Percentiles rank a stretch among this genome's conserved stretches.
Evolutionary conservation across 2,888 invertebrate genomes (phyloP).

Genomic region (Drosophila anceps): DNA sequence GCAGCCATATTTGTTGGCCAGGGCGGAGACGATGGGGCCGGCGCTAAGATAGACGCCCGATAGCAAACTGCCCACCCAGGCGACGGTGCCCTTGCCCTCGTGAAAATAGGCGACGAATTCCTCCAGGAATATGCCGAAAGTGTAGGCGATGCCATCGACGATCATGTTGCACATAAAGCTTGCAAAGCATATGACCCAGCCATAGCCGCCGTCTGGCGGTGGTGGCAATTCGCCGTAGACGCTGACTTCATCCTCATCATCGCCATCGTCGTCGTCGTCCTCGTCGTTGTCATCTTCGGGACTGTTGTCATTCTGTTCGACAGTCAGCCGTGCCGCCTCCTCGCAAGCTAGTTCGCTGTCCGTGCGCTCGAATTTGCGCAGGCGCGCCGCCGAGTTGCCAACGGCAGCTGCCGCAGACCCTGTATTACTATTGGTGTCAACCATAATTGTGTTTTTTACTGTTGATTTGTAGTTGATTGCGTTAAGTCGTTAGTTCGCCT

Average conservation of each 20-base stretch:
- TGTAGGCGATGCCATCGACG: slow-evolving; percentile 99
- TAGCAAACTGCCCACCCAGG: slow-evolving; percentile 97
- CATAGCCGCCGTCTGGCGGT: slow-evolving; percentile 95
- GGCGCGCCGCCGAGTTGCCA: slow-evolving; percentile 80
- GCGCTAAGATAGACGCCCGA: slow-evolving; percentile 98
- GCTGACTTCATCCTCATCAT: slow-evolving; percentile 87
- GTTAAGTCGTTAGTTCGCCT: slow-evolving; percentile 20
- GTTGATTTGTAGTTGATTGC: slow-evolving; percentile 29
- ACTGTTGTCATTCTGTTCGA: slow-evolving; percentile 87
- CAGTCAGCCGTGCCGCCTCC: slow-evolving; percentile 92
- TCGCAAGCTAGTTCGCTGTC: slow-evolving; percentile 95
- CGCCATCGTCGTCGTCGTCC: slow-evolving; percentile 83
- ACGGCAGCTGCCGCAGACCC: slow-evolving; percentile 41
- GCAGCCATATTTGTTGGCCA: slow-evolving; percentile 98
- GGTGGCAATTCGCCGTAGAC: slow-evolving; percentile 93
- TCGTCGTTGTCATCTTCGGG: slow-evolving; percentile 68
- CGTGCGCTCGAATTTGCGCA: slow-evolving; percentile 87
- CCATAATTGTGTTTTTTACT: slow-evolving; percentile 61
- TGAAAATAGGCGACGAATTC: slow-evolving; percentile 93
- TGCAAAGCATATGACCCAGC: slow-evolving; percentile 97
- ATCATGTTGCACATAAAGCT: slow-evolving; percentile 99
- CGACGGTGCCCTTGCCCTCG: slow-evolving; percentile 94
- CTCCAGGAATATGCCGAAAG: slow-evolving; percentile 96
- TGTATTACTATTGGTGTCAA: slow-evolving; percentile 69
- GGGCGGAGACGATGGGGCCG: slow-evolving; percentile 97